phyloP scores from a whole-genome alignment of 2,888 invertebrate genomes.

The Catocala fraxini region DNA sequence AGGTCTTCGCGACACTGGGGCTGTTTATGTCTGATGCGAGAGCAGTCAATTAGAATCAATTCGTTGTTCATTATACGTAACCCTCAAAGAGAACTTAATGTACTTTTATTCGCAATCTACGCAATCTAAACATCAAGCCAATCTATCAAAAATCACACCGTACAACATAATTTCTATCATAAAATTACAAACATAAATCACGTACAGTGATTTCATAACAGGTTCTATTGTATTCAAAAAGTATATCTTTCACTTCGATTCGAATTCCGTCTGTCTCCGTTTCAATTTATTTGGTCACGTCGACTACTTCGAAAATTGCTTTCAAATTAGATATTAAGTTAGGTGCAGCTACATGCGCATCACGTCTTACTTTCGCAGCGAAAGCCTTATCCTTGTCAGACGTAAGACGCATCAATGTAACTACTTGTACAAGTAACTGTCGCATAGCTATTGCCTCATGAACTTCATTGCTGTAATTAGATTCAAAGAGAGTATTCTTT shows the following conservation, averaged over 20 bases:
- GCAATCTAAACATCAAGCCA: background rate
- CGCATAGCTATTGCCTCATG: slow-evolving; percentile 13
- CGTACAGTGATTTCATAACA: slow-evolving; percentile 18
- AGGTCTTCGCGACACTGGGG: too few relatives aligned
- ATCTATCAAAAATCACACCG: slow-evolving; percentile 1
- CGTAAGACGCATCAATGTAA: slow-evolving; percentile 5
- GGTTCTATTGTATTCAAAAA: slow-evolving; percentile 18
- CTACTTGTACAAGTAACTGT: slow-evolving; percentile 1
- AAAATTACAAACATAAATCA: slow-evolving; percentile 11
- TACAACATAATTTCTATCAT: slow-evolving; percentile 2
- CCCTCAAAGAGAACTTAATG: too few relatives aligned
- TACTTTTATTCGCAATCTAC: background rate
- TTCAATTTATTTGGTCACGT: slow-evolving; percentile 68
- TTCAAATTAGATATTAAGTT: slow-evolving; percentile 61
- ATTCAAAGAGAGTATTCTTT: slow-evolving; percentile 9
- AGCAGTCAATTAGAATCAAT: too few relatives aligned
- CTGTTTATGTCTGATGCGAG: background rate
- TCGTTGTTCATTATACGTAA: too few relatives aligned
- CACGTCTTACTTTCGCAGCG: slow-evolving; percentile 79
- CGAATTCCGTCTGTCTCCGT: slow-evolving; percentile 35
- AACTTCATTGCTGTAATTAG: background rate
- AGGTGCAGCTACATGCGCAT: slow-evolving; percentile 62
- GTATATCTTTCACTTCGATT: slow-evolving; percentile 43
- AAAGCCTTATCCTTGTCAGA: slow-evolving; percentile 48
- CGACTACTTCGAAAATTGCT: slow-evolving; percentile 61